These are phyloP conservation scores for Brachionus koreanus DNA, from an alignment of 1,140 invertebrate genomes.

Conservation along the genomic window DNA sequence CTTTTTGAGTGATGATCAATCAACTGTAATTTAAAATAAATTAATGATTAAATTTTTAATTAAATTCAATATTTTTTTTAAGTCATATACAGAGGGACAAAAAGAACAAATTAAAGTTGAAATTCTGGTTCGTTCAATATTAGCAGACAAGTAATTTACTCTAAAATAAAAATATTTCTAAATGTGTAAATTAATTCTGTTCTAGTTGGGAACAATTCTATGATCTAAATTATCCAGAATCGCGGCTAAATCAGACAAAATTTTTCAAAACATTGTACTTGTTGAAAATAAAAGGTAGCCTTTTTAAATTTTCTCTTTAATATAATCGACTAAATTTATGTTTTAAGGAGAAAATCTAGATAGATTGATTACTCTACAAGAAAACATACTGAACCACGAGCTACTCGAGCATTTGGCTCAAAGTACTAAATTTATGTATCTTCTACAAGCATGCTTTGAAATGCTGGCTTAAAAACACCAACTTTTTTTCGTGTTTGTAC, in stretches of 20 bases:
- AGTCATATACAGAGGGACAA: neutral
- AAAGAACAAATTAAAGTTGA: slow-evolving; percentile 20
- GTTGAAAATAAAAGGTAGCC: neutral
- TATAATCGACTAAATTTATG: neutral
- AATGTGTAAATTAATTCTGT: neutral
- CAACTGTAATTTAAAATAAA: neutral
- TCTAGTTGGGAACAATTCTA: slow-evolving; percentile 17
- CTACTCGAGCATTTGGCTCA: slow-evolving; percentile 17
- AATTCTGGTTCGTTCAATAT: neutral
- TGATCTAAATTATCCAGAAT: slow-evolving; percentile 17
- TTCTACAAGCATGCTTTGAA: slow-evolving; percentile 43
- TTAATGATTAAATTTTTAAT: neutral
- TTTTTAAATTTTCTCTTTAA: neutral
- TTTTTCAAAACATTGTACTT: slow-evolving; percentile 21
- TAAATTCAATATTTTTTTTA: neutral
- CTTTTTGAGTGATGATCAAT: slow-evolving; percentile 13
- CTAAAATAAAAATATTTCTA: neutral
- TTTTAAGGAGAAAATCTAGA: neutral
- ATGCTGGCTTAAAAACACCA: neutral
- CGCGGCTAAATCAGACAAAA: slow-evolving; percentile 6
- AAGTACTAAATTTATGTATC: slow-evolving; percentile 3
- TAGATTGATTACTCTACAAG: neutral
- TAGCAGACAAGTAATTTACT: slow-evolving; percentile 14
- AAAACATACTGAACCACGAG: neutral
- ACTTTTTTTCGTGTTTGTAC: neutral